A percentile compares a stretch with the other conserved stretches of the same genome.
Evolutionary conservation across 2,797 vertebrate species (phyloP).

Genomic region (Agapornis canus): DNA sequence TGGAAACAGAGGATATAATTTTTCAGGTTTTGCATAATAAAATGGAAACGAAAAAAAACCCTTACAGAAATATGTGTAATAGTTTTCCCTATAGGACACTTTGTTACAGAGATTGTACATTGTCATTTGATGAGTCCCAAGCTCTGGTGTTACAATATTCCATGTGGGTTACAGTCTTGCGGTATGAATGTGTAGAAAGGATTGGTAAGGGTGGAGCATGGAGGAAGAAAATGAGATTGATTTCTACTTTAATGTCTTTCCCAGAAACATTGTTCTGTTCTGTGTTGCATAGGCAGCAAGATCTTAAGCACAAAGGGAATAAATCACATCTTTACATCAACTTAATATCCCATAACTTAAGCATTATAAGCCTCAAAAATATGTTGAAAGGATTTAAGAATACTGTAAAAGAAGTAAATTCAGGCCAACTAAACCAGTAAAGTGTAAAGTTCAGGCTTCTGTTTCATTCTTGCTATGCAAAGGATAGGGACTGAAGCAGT

Average conservation of each 20-base stretch:
- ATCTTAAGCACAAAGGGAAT: not conserved
- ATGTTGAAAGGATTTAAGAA: constrained; percentile 11
- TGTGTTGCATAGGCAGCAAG: not conserved
- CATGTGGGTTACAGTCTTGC: not conserved
- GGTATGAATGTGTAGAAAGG: not conserved
- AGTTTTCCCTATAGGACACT: not conserved
- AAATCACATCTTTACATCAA: not conserved
- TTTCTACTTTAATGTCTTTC: constrained; percentile 29
- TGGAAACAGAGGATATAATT: not conserved
- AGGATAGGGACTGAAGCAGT: not conserved
- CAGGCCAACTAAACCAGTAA: not conserved
- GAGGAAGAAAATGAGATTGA: constrained; percentile 2
- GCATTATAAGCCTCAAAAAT: constrained; percentile 25
- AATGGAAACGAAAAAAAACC: not conserved
- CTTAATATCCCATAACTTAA: not conserved
- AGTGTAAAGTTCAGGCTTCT: constrained; percentile 6
- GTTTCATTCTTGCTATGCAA: constrained; percentile 2
- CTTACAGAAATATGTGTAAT: not conserved
- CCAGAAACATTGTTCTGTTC: not conserved
- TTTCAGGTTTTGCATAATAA: not conserved
- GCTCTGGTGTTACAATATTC: not conserved
- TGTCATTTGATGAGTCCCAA: not conserved
- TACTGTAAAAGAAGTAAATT: constrained; percentile 6
- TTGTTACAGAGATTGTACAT: not conserved
- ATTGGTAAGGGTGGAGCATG: not conserved